phyloP scores from a whole-genome alignment of 2,888 invertebrate species.

The Tachina lurida region DNA sequence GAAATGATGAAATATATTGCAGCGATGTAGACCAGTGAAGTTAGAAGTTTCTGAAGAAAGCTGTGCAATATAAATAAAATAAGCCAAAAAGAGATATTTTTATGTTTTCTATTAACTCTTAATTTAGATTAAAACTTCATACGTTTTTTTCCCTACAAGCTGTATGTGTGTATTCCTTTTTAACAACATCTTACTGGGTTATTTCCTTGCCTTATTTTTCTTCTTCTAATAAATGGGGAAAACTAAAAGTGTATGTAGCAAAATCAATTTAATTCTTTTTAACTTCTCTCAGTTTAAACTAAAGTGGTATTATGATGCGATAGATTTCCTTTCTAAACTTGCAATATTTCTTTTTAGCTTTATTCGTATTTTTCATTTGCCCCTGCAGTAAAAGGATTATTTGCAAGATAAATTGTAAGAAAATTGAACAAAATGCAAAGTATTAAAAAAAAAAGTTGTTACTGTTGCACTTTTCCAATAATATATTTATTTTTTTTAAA shows the following conservation, averaged over 20 bases:
- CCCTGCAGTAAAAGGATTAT: slow-evolving; percentile 61
- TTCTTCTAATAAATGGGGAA: slow-evolving; percentile 6
- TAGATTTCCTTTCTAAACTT: slow-evolving; percentile 61
- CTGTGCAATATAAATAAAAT: too few species aligned
- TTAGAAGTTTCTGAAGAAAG: not conserved
- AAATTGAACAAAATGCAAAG: slow-evolving; percentile 65
- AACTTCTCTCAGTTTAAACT: slow-evolving; percentile 39
- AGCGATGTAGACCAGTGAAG: slow-evolving; percentile 8
- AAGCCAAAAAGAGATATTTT: too few species aligned
- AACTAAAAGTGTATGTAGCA: slow-evolving; percentile 12
- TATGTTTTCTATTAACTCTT: not conserved
- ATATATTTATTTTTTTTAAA: slow-evolving; percentile 43
- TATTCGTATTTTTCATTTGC: slow-evolving; percentile 6
- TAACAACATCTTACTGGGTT: slow-evolving; percentile 13
- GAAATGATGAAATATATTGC: slow-evolving; percentile 52
- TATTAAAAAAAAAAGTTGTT: slow-evolving; percentile 26
- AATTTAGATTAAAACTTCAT: not conserved
- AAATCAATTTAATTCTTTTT: slow-evolving; percentile 57
- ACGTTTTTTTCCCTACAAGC: not conserved
- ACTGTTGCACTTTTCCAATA: slow-evolving; percentile 43
- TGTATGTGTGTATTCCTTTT: not conserved
- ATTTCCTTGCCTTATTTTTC: not conserved
- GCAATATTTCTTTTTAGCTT: slow-evolving; percentile 29
- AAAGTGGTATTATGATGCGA: slow-evolving; percentile 68
- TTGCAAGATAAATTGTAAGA: slow-evolving; percentile 65